A percentile compares a stretch with the other conserved stretches of the same genome.
Evolutionary conservation across 2,888 invertebrate genomes (phyloP).

Genomic region (Trichopoda pennipes): DNA sequence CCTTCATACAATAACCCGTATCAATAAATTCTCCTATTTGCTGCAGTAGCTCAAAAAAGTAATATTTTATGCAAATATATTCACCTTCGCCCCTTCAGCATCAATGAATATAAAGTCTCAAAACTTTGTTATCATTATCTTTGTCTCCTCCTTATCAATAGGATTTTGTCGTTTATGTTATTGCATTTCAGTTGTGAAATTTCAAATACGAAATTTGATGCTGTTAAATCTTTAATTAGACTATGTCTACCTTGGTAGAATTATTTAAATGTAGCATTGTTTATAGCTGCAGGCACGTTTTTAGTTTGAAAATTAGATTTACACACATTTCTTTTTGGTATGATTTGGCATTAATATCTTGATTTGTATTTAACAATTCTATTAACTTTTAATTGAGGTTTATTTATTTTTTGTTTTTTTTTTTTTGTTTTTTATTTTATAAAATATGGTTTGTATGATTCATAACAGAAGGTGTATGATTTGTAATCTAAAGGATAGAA

Average conservation of each 20-base stretch:
- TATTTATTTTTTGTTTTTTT: neutral
- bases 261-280: neutral
- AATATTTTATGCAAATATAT: conserved; percentile 62
- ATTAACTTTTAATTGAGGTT: conserved; percentile 48
- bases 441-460: too few relatives aligned
- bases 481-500: too few relatives aligned
- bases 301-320: conserved; percentile 39
- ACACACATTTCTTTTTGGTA: conserved; percentile 15
- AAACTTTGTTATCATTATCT: neutral
- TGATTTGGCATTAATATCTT: conserved; percentile 25
- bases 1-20: conserved; percentile 32
- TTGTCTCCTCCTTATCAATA: neutral
- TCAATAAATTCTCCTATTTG: conserved; percentile 21
- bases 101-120: neutral
- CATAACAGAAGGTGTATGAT: too few relatives aligned
- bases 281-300: conserved; percentile 38
- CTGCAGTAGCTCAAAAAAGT: conserved; percentile 43
- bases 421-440: too few relatives aligned
- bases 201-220: neutral
- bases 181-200: conserved; percentile 4
- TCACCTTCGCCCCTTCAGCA: conserved; percentile 30
- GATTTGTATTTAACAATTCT: conserved; percentile 42
- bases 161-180: neutral
- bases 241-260: conserved; percentile 11
- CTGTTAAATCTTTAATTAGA: conserved; percentile 55